Base-by-base conservation (phyloP, 2,113 vertebrate species). In the Setophaga coronata region DNA sequence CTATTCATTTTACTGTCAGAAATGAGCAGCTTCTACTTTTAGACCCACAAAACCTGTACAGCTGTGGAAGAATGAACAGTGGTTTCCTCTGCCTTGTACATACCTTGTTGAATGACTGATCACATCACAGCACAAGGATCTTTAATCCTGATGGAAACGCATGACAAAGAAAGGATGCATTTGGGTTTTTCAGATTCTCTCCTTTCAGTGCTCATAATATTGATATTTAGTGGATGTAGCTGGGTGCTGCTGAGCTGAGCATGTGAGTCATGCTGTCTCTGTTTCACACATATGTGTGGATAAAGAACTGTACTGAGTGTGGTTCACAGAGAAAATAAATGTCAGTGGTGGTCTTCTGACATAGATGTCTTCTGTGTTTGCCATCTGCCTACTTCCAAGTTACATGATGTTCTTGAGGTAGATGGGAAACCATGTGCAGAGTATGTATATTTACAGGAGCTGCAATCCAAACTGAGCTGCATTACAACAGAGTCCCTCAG, bases 21-120 rank as follows among this genome's bases (percentile, higher is more conserved):
- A 94, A 91, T 84, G 43, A 84, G 34, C 64, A 62, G 43, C 84
- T 93, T 93, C 92, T 87, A 18, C 73, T 87, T 85, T 82, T 76
- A 91, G 87, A 78, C 51, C 50, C 25, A 53, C 72, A 74, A 84
- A 87, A 40, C 47, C 66, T 78, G 15, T 84, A 43, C 31, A 67
- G n/a, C 73, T 78, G 67, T 74, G 31, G 80, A 90, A 91, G 69
- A 94, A 78, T 48, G 60, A 84, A 19, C 13, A 17, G 40, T 72
- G 14, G 71, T 89, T 92, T 92, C 76, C 86, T 90, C 36, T 84
- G n/a, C 76, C 64, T 77, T 89, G 54, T 25, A n/a, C 64, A n/a
- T 54, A 74, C 34, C 67, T 73, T 60, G 34, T 67, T 79, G 43
- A 87, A 84, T 79, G 70, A 66, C 80, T 1, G 0, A 79, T 89